phyloP scores from a whole-genome alignment of 2,797 vertebrate genomes.

The Malacoraja senta region DNA sequence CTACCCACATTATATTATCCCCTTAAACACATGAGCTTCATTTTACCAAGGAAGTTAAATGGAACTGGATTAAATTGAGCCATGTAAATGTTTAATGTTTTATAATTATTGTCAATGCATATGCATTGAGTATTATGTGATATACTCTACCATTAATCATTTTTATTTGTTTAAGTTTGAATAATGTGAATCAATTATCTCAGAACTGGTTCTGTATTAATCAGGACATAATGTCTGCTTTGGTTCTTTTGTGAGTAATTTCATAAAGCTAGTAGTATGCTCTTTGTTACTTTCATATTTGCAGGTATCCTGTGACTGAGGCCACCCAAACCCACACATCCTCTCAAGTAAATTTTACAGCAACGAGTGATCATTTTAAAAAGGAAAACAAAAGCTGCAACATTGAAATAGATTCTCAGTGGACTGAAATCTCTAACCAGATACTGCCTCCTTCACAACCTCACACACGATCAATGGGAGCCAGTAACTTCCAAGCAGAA shows the following conservation, averaged over 20 bases:
- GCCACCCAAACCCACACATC: too few species aligned
- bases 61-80: neutral
- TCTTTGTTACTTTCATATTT: neutral
- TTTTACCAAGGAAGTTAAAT: neutral
- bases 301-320: neutral
- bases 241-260: neutral
- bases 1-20: neutral
- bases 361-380: neutral
- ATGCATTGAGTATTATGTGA: neutral
- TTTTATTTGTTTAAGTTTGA: neutral
- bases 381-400: slow-evolving; percentile 3
- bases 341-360: neutral
- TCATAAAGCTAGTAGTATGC: neutral
- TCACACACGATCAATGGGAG: too few species aligned
- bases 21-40: neutral
- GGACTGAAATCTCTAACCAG: neutral
- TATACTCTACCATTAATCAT: neutral
- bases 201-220: too few species aligned
- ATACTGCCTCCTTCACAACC: neutral
- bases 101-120: neutral
- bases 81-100: neutral
- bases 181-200: neutral
- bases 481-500: neutral
- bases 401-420: slow-evolving; percentile 5
- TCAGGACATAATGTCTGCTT: neutral